phyloP scores from a whole-genome alignment of 2,888 invertebrate genomes.

The Leptogaster cylindrica region DNA sequence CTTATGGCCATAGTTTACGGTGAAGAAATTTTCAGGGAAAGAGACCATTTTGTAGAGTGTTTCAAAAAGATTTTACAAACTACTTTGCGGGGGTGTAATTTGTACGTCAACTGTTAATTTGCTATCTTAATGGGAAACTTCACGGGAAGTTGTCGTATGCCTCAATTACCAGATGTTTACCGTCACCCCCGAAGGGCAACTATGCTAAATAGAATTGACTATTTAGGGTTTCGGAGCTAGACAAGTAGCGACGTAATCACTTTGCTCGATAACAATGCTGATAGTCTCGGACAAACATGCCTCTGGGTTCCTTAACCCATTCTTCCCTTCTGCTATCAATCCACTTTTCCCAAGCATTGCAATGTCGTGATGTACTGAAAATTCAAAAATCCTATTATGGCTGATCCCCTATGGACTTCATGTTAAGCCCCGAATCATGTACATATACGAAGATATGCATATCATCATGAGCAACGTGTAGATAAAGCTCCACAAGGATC shows the following conservation, averaged over 20 bases:
- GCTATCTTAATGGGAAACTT: no score
- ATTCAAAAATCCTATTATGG: constrained; percentile 40
- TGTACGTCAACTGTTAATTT: no score
- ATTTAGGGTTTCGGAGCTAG: constrained; percentile 9
- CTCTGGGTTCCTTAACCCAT: background rate
- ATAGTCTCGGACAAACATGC: background rate
- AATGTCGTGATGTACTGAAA: constrained; percentile 25
- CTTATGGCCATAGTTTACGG: no score
- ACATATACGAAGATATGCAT: constrained; percentile 33
- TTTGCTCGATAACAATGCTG: constrained; percentile 18
- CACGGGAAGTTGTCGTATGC: no score
- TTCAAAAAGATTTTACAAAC: no score
- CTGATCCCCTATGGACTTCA: constrained; percentile 38
- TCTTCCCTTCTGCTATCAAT: constrained; percentile 7
- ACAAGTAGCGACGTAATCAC: constrained; percentile 34
- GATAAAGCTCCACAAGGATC: constrained; percentile 13
- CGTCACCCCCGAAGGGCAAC: no score
- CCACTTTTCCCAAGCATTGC: constrained; percentile 6
- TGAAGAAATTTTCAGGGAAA: no score
- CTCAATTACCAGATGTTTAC: no score
- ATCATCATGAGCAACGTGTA: constrained; percentile 40
- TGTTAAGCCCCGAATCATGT: constrained; percentile 37
- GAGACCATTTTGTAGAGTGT: no score
- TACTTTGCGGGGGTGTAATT: no score
- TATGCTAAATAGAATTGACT: background rate